phyloP scores from a whole-genome alignment of 1,140 invertebrate genomes.

The Neodiprion pinetum region DNA sequence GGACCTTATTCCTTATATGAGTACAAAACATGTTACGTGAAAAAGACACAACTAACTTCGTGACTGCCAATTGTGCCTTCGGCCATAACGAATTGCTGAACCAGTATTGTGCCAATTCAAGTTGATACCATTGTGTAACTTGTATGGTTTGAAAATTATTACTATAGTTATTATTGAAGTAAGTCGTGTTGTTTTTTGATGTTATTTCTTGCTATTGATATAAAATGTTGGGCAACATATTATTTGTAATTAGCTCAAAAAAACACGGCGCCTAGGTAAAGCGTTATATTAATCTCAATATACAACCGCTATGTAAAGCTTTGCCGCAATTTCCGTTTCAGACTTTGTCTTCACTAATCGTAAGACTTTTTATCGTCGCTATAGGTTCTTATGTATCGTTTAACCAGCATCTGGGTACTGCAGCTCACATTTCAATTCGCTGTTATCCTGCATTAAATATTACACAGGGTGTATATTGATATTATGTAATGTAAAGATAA shows the following conservation, averaged over 20 bases:
- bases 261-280: no score
- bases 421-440: background rate
- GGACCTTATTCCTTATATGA: background rate
- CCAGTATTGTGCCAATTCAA: no score
- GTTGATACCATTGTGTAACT: no score
- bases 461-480: background rate
- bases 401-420: background rate
- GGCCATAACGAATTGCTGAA: no score
- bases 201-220: no score
- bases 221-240: no score
- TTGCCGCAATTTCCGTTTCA: background rate
- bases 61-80: background rate
- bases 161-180: no score
- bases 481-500: background rate
- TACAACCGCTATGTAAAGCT: background rate
- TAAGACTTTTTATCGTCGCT: background rate
- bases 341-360: background rate
- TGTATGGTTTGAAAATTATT: no score
- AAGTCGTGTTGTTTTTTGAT: no score
- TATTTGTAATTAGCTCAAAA: no score
- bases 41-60: background rate
- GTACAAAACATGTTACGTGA: background rate
- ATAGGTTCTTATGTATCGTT: background rate
- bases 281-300: no score
- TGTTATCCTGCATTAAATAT: background rate